Evolutionary conservation across 37 sponge, comb jelly and placozoan genomes (phyloP).

Genomic region (Sycon ciliatum): DNA sequence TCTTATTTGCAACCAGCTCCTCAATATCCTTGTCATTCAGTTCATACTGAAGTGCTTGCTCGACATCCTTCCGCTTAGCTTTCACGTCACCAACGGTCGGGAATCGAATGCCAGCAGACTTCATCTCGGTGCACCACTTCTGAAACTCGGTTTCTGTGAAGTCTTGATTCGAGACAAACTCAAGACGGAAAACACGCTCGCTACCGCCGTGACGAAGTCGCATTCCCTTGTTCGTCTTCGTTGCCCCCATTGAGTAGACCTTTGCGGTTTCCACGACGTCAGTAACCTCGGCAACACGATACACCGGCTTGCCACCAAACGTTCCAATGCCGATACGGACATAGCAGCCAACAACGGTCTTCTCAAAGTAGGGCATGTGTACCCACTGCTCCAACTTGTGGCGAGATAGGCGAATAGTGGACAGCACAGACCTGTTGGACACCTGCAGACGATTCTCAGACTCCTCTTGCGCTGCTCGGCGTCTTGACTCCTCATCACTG

Average conservation of each 20-base stretch:
- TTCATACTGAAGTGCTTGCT: slow-evolving; percentile 47
- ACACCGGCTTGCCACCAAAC: slow-evolving; percentile 79
- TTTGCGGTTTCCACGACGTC: slow-evolving; percentile 76
- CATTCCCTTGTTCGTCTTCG: slow-evolving; percentile 79
- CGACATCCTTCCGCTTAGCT: slow-evolving; percentile 59
- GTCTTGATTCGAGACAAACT: slow-evolving; percentile 88
- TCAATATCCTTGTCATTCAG: slow-evolving; percentile 85
- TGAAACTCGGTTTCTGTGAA: slow-evolving; percentile 79
- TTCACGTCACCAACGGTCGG: slow-evolving; percentile 55
- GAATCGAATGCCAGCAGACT: slow-evolving; percentile 39
- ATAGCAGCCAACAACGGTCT: slow-evolving; percentile 68
- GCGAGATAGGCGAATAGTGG: slow-evolving; percentile 75
- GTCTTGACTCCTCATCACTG: no score
- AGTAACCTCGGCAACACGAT: slow-evolving; percentile 78
- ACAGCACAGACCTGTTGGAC: slow-evolving; percentile 42
- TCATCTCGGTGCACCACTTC: slow-evolving; percentile 72
- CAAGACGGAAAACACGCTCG: slow-evolving; percentile 88
- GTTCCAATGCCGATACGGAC: slow-evolving; percentile 92
- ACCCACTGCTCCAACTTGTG: slow-evolving; percentile 86
- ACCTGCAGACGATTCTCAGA: slow-evolving; percentile 21
- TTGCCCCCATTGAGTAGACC: slow-evolving; percentile 69
- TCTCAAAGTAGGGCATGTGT: slow-evolving; percentile 92
- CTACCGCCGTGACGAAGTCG: slow-evolving; percentile 68
- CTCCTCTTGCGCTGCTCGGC: neutral
- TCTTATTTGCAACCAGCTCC: slow-evolving; percentile 81